Base-by-base conservation (phyloP, 2,888 invertebrate species). In the Harpagoxenus sublaevis region DNA sequence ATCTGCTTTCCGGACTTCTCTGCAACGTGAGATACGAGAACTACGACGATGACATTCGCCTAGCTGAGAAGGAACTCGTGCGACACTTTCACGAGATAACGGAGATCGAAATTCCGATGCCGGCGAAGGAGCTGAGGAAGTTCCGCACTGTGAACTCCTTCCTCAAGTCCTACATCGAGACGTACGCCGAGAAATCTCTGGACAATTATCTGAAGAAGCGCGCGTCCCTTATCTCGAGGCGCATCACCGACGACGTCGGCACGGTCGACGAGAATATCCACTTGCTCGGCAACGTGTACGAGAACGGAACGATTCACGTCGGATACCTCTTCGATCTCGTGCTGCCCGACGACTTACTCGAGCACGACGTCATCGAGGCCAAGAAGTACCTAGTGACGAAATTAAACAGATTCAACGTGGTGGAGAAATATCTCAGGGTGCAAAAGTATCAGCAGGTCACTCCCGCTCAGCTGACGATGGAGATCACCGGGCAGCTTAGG, bases 321-420 rank as follows among this genome's bases (percentile, higher is more conserved):
- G 60, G 85, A 8, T 92, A 91, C 68, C 77, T 92, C 45, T 90
- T 92, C 70, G 84, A 89, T 18, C 79, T 92, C 57, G 85, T 92
- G 35, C 57, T 92, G 18, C 85, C 92, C 3, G 77, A 87, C 28
- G 92, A 92, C 35, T 57, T 85, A 2, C 71, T 92, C 0, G 90
- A 92, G 70, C 31, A 39, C 0, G 92, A 92, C 39, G 78, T 92
- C n/a, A 57, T 78, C 28, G 87, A 88, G 0, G 90, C 91, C 10
- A 89, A 89, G 9, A 85, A 90, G 78, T 89, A 91, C 39, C 65
- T 92, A 12, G 51, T 89, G 31, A 57, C 12, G 0, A 79, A 88
- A 60, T 45, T 91, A 3, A 53, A 57, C 3, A 66, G 77, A 35
- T 73, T 85, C 5, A 74, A 87, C n/a, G 83, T 91, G 12, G 48